A percentile compares a stretch with the other conserved stretches of the same genome.
These are phyloP conservation scores for Fratercula arctica DNA, from an alignment of 2,797 vertebrate genomes.

Conservation along the genomic window DNA sequence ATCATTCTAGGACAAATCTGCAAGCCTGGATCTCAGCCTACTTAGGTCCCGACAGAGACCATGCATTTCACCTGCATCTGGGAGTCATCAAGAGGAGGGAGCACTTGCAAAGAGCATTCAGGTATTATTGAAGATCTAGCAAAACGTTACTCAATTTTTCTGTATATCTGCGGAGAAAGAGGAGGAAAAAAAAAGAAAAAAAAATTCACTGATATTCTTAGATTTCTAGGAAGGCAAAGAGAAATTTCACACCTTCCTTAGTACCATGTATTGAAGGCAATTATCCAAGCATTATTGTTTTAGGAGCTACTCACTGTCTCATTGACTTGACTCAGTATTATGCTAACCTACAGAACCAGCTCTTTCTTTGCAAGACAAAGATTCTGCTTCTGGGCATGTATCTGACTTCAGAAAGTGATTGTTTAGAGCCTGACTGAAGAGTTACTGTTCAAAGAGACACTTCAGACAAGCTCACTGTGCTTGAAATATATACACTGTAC, in stretches of 20 bases:
- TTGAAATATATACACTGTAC: background rate
- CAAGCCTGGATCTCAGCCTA: background rate
- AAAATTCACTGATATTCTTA: background rate
- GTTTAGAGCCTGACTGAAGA: background rate
- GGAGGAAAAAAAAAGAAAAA: fast-evolving
- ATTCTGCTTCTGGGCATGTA: background rate
- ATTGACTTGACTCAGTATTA: background rate
- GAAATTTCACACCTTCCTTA: background rate
- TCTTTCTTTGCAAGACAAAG: background rate
- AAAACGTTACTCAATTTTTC: background rate
- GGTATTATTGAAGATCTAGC: background rate
- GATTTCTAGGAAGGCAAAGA: background rate
- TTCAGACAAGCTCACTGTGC: background rate
- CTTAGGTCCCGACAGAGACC: background rate
- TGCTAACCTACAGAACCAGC: background rate
- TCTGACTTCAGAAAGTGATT: background rate
- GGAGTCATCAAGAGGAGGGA: background rate
- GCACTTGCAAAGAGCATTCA: background rate
- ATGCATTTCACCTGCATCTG: background rate
- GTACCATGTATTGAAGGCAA: background rate
- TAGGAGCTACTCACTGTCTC: background rate
- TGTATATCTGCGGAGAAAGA: background rate
- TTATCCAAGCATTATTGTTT: background rate
- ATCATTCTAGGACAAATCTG: background rate
- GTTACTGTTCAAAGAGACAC: background rate